Evolutionary conservation across 2,888 invertebrate species (phyloP).

Genomic region (Machimus atricapillus): DNA sequence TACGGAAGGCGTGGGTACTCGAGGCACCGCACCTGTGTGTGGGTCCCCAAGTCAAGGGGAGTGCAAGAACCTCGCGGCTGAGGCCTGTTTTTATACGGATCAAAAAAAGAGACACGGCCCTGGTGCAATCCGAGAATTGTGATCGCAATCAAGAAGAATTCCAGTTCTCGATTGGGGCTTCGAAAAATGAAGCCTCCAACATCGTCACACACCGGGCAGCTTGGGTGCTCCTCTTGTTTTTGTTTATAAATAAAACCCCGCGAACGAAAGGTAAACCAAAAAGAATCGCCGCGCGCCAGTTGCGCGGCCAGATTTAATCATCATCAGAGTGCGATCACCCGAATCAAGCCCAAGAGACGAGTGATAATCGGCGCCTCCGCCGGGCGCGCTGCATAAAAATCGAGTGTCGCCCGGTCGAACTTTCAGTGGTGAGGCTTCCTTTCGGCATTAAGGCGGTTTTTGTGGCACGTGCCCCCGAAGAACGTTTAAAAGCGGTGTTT

Average conservation of each 20-base stretch:
- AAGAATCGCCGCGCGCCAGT: background rate
- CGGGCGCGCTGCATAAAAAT: slow-evolving; percentile 16
- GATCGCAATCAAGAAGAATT: background rate
- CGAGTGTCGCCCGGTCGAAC: background rate
- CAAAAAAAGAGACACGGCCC: background rate
- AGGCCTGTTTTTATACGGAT: background rate
- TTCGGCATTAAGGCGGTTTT: background rate
- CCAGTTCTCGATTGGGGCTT: background rate
- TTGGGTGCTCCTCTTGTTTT: background rate
- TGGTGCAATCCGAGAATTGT: background rate
- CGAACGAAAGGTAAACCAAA: background rate
- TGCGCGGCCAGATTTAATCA: background rate
- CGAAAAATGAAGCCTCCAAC: background rate
- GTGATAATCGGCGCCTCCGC: background rate
- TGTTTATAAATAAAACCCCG: slow-evolving; percentile 7
- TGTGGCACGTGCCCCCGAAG: background rate
- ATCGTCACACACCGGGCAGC: background rate
- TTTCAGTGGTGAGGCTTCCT: slow-evolving; percentile 22
- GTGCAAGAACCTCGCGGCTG: background rate
- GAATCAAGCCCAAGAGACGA: background rate
- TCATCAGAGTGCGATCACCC: slow-evolving; percentile 15
- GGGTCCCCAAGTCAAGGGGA: background rate
- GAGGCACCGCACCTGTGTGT: background rate
- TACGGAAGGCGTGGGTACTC: background rate
- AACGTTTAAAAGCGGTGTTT: background rate